phyloP scores from a whole-genome alignment of 2,888 invertebrate genomes.

The Geophilus truncorum region DNA sequence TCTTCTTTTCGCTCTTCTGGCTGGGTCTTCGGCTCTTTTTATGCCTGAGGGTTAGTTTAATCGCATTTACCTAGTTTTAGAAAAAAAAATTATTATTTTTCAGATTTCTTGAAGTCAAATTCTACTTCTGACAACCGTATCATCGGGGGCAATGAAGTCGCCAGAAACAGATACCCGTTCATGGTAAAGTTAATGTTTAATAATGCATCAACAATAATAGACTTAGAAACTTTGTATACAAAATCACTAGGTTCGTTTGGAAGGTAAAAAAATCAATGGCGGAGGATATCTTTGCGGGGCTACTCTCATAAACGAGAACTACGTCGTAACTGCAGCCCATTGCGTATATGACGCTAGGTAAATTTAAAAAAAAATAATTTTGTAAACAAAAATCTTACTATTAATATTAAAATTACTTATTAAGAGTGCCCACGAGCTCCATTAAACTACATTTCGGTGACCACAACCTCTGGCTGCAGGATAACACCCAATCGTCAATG shows the following conservation, averaged over 20 bases:
- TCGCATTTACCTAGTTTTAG: neutral
- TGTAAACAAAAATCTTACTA: too few relatives aligned
- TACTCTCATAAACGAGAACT: neutral
- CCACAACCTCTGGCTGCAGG: too few relatives aligned
- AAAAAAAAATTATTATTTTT: too few relatives aligned
- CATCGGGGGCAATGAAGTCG: neutral
- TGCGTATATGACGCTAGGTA: neutral
- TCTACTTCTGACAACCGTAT: neutral
- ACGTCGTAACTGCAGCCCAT: neutral
- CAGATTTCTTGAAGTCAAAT: neutral
- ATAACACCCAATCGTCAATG: too few relatives aligned
- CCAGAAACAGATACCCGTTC: neutral
- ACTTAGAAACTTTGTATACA: too few relatives aligned
- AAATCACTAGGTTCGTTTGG: neutral
- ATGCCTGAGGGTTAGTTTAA: neutral
- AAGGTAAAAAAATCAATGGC: too few relatives aligned
- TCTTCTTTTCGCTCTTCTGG: neutral
- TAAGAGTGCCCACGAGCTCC: too few relatives aligned
- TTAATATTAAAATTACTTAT: too few relatives aligned
- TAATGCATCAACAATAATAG: too few relatives aligned
- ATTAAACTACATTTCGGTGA: too few relatives aligned
- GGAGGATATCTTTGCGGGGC: neutral
- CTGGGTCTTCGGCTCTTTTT: neutral
- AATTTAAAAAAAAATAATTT: too few relatives aligned
- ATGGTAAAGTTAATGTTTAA: too few relatives aligned